These are phyloP conservation scores for Thamnophis elegans DNA, from an alignment of 2,797 vertebrate species.

Conservation along the genomic window DNA sequence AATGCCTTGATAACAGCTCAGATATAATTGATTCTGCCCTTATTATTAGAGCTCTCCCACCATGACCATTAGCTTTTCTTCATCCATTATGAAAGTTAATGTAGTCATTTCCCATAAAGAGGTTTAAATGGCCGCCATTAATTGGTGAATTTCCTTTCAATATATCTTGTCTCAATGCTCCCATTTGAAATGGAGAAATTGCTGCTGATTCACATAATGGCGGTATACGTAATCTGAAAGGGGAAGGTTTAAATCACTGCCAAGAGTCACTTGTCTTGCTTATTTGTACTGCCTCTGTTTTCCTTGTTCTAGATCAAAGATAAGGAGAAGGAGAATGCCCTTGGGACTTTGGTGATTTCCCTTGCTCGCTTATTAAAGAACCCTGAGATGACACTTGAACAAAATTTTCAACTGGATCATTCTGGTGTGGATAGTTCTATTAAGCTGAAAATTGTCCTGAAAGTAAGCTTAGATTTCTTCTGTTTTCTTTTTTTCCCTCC, in stretches of 20 bases:
- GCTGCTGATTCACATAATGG: not conserved
- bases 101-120: not conserved
- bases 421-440: slow-evolving; percentile 88
- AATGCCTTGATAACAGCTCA: not conserved
- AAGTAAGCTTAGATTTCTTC: slow-evolving; percentile 70
- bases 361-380: slow-evolving; percentile 77
- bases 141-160: not conserved
- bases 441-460: slow-evolving; percentile 86
- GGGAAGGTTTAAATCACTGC: not conserved
- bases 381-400: slow-evolving; percentile 81
- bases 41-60: not conserved
- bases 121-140: not conserved
- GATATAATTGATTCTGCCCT: not conserved
- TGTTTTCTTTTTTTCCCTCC: not conserved
- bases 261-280: not conserved
- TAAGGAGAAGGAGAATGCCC: slow-evolving; percentile 76
- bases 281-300: not conserved
- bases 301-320: slow-evolving; percentile 80
- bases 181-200: not conserved
- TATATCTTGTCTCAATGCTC: not conserved
- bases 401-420: slow-evolving; percentile 83
- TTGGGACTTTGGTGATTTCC: slow-evolving; percentile 80
- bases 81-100: not conserved
- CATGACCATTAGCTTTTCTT: not conserved
- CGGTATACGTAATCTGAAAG: not conserved